Evolutionary conservation across 1,140 invertebrate genomes (phyloP).

Genomic region (Drosophila bipectinata): DNA sequence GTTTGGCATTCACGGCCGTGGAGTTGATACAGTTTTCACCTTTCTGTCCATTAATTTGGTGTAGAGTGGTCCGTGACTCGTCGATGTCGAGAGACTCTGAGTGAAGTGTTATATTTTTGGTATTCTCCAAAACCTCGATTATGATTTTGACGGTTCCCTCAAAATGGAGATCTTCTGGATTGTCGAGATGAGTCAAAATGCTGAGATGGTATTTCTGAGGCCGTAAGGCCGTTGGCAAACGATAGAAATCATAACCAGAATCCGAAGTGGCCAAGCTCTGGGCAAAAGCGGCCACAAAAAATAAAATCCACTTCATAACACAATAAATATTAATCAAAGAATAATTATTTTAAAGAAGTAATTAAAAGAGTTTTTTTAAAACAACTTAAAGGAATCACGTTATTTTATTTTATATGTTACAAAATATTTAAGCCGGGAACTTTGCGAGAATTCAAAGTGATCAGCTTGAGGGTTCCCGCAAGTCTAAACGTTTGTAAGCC

Average conservation of each 20-base stretch:
- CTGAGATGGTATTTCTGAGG: constrained; percentile 84
- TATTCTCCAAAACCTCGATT: constrained; percentile 85
- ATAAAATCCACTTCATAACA: constrained; percentile 85
- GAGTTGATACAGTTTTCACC: not conserved
- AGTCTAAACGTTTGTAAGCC: too few relatives aligned
- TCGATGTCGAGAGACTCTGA: constrained; percentile 74
- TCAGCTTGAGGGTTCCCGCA: too few relatives aligned
- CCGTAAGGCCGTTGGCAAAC: constrained; percentile 87
- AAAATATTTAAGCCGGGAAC: too few relatives aligned
- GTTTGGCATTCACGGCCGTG: not conserved
- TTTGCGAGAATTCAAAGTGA: too few relatives aligned
- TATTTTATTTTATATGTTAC: too few relatives aligned
- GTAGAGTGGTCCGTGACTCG: not conserved
- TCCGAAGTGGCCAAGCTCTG: constrained; percentile 10
- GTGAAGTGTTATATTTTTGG: constrained; percentile 89
- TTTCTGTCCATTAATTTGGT: not conserved
- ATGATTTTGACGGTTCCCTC: constrained; percentile 86
- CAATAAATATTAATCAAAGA: not conserved
- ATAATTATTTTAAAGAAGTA: too few relatives aligned
- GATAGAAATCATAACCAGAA: constrained; percentile 82
- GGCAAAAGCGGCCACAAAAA: constrained; percentile 15
- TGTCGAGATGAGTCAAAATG: constrained; percentile 3
- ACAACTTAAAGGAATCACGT: too few relatives aligned
- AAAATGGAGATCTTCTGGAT: constrained; percentile 72
- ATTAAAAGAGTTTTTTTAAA: too few relatives aligned